Base-by-base conservation (phyloP, 2,797 vertebrate genomes). In the Leuciscus waleckii region DNA sequence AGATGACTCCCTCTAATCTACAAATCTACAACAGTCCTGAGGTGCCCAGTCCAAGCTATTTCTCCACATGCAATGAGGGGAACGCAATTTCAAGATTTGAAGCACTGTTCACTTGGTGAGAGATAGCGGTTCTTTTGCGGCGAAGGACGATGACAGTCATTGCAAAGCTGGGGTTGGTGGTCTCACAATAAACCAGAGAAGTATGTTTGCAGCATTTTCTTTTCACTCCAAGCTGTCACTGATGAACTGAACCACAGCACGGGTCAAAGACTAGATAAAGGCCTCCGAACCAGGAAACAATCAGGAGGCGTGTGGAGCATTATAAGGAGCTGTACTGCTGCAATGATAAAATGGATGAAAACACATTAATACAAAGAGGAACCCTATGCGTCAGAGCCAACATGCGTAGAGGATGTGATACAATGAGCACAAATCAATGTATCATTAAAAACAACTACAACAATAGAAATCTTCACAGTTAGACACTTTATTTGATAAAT, bases 21-120 rank as follows among this genome's bases (percentile, higher is more conserved):
- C 70, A 90, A 85, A 90, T 90, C 90, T 82, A 61, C 87, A 86
- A 86, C 89, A 86, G 89, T 89, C 90, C 89, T 82, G 87, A 88
- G 90, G 91, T 91, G 67, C 86, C 21, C 87, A 87, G 85, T 90
- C 89, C 90, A 89, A 93, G 37, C 88, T 83, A 54, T 74, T 85
- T 91, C 88, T 93, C 91, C 91, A 88, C 87, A 80, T 43, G 86
- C 85, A 88, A 89, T 78, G 82, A 80, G 78, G 46, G 41, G 69
- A 93, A 93, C 88, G 88, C 88, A 90, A 93, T 92, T 93, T 91
- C 89, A 84, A 92, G 85, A 85, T 87, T 87, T 86, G 83, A 88
- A 41, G 58, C 56, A 87, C 85, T 90, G 89, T 89, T 89, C 79
- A 84, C 58, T 81, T 82, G 89, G 88, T 73, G 65, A 83, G 65